phyloP scores from a whole-genome alignment of 1,140 invertebrate species.

The Aphis gossypii region DNA sequence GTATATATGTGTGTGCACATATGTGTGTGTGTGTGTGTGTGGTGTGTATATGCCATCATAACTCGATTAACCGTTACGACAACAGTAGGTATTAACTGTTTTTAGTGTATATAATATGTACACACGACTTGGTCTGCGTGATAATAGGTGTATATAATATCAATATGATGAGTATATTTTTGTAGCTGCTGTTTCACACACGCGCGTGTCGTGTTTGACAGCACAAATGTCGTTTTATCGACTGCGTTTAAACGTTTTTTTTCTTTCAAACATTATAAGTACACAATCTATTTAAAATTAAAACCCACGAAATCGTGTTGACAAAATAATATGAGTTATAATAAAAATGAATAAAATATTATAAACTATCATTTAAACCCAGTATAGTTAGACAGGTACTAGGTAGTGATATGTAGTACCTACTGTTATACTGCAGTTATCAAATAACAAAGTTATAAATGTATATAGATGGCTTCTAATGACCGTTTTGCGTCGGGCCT shows the following conservation, averaged over 20 bases:
- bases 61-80: slow-evolving; percentile 45
- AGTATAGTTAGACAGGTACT: background rate
- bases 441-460: background rate
- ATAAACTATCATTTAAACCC: background rate
- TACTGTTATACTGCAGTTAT: background rate
- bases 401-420: background rate
- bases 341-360: background rate
- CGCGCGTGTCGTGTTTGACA: background rate
- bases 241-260: background rate
- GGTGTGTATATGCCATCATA: background rate
- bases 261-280: background rate
- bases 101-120: background rate
- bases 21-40: background rate
- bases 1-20: no score
- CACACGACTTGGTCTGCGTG: background rate
- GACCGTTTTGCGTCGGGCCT: background rate
- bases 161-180: background rate
- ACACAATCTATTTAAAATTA: background rate
- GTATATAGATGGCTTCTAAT: background rate
- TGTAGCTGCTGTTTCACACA: slow-evolving; percentile 1
- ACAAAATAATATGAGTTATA: background rate
- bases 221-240: background rate
- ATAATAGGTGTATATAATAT: background rate
- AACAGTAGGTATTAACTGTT: slow-evolving; percentile 9
- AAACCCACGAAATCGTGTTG: background rate